Evolutionary conservation across 1,140 invertebrate species (phyloP), one percentile per base, ranked within the genome.

Genomic region (Protaetia brevitarsis): DNA sequence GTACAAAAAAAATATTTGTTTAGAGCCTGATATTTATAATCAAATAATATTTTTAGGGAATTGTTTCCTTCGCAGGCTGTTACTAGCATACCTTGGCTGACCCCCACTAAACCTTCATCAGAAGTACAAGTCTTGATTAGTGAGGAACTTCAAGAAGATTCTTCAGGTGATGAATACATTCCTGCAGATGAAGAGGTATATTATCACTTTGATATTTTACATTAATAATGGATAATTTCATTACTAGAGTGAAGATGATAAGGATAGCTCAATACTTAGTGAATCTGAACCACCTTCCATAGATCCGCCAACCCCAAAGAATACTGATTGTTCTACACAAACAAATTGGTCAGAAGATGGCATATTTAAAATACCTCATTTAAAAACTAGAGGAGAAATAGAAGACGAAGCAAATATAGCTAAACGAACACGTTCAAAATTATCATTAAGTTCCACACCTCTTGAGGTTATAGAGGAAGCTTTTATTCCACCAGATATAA

Each of bases 401-500:
- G 68, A 73, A 36, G 72, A 77, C 63, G 68, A 66, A 71, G 85
- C 88, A 29, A 91, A 86, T 13, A 95, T 96, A 76, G 93, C 93
- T 1, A 82, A 88, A 23, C 82, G 95, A 69, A 98, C 94, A 21
- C 69, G 95, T 4, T 97, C 95, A 0, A 96, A 97, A 75, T 80
- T 94, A 0, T 89, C 87, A 65, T 79, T 97, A 29, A 93, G 87
- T 60, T 86, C 92, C 73, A 95, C 90, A 0, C 87, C 93, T 19
- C 86, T 97, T 61, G 91, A 95, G 79, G 85, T 88, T 62, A 88
- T 98, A 66, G 94, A 97, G 80, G 87, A 91, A 69, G 87, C 88
- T 11, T 96, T 97, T 79, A 83, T 94, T 59, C 94, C 94, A 0
- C 95, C 95, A 0, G 95, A 97, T 78, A 89, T 96, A 1, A 82